Evolutionary conservation across 2,113 vertebrate species (phyloP).

Genomic region (Microtus pennsylvanicus): DNA sequence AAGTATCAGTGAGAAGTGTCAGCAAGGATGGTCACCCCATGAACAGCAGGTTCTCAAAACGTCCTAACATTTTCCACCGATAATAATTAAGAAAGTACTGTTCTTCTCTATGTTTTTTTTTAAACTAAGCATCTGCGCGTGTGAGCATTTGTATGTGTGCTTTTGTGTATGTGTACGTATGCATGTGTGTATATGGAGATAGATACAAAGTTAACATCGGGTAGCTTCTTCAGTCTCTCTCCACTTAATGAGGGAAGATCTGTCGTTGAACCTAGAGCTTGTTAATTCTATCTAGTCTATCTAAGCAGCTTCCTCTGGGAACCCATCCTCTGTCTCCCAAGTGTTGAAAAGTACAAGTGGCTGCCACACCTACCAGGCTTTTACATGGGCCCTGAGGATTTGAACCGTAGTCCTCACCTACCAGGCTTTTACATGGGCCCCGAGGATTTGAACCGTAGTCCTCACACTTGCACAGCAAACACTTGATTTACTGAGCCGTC

Average conservation of each 20-base stretch:
- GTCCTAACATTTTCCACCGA: background rate
- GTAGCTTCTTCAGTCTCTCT: background rate
- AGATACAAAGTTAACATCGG: background rate
- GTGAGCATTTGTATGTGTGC: background rate
- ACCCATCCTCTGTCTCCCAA: too few relatives aligned
- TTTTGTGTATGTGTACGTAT: background rate
- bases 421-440: background rate
- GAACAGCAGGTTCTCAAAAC: conserved; percentile 40
- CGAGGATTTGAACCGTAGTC: background rate
- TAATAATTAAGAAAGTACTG: background rate
- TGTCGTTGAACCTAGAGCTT: background rate
- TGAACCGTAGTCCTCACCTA: background rate
- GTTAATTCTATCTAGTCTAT: background rate
- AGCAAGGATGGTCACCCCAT: background rate
- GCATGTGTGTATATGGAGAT: too few relatives aligned
- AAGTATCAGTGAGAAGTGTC: background rate
- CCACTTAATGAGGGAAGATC: background rate
- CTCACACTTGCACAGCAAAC: background rate
- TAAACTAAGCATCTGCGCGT: background rate
- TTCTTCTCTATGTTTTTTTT: background rate
- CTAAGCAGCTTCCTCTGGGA: background rate
- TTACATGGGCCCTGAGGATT: background rate
- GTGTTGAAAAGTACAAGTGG: too few relatives aligned
- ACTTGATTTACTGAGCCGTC: background rate
- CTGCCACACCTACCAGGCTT: background rate